Base-by-base conservation (phyloP, 2,888 invertebrate genomes). In the Notodonta dromedarius region DNA sequence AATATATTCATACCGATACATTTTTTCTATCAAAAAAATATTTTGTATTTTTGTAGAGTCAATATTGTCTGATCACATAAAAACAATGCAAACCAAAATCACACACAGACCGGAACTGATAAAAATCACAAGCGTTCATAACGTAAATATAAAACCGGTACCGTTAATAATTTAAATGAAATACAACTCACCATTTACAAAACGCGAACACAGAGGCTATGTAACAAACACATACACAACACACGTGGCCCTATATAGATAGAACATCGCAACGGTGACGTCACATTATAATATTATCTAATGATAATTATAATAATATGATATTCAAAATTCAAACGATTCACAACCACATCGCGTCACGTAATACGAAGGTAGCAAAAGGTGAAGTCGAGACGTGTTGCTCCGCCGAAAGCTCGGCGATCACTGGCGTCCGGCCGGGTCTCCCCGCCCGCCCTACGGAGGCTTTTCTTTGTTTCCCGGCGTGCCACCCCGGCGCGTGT, bases 401-500 rank as follows among this genome's bases (percentile, higher is more conserved):
- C 78, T 71, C 59, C 72, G 86, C 86, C 88, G 88, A 83, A 62
- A 61, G 84, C 79, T 85, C 85, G 87, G 87, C 87, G 85, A 80
- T 74, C 76, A 91, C 91, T 91, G 74, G 64, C 85, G 83, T 82
- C 86, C 85, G 85, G 83, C 86, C 77, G 77, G 71, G 71, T 72
- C 75, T 77, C 89, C 90, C 91, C 88, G 86, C 88, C 90, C 90
- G 88, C 88, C 90, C 87, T 81, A 76, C 83, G 13, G 78, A 83
- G 84, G 75, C 73, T 85, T 89, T 91, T 90, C 93, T 93, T 93
- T 93, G 93, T 93, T 91, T 91, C 91, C 86, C 86, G 5, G 12
- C 52, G 50, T 84, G 80, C 82, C 86, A 86, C 84, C 79, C 83
- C 81, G 79, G 80, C 79, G 74, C 84, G 86, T 86, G 74, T 75